Evolutionary conservation across 2,888 invertebrate species (phyloP), one percentile per base, ranked within the genome.

Genomic region (Epistrophe eligans): DNA sequence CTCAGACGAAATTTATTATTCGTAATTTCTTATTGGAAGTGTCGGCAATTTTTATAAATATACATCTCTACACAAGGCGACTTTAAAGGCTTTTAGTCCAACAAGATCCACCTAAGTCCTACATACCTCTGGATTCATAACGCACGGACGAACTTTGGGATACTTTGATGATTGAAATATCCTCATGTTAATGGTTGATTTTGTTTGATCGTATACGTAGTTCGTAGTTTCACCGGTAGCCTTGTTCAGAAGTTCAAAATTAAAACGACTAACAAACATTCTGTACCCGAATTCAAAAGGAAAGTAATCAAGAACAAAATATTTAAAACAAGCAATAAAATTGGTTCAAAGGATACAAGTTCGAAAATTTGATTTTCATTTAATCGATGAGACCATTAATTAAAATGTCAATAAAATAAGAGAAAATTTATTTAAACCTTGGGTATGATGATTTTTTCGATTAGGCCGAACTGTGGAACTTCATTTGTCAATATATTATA

Each of bases 141-240:
- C 58, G 84, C 84, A 79, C 84, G 84, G 32, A 32, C 71, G 79
- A 70, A 60, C 79, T 72, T 71, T 45, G n/a, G 50, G 40, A 38
- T 64, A 79, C 71, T 74, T 76, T 84, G 57, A 79, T 84, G 35
- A 84, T 84, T 84, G 84, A 84, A 84, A 83, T 77, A 67, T 72
- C 57, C 15, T 17, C 3, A 19, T 19, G 19, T 10, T 24, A 43
- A 13, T 50, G 66, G 40, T 4, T 19, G 19, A 32, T 40, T 67
- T 19, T 32, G 43, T 40, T 67, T 24, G 58, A 60, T 45, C 43
- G 45, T 67, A 24, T 67, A n/a, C n/a, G n/a, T n/a, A 48, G 2
- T 55, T 11, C n/a, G 13, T 52, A 24, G 3, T 24, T 24, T 24
- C 3, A 3, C 24, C 24, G 3, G 24, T 24, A 3, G 6, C 24